Evolutionary conservation across 35 echinoderm and acorn worm species (phyloP), one percentile per base, ranked within the genome.

Genomic region (Eucidaris tribuloides): DNA sequence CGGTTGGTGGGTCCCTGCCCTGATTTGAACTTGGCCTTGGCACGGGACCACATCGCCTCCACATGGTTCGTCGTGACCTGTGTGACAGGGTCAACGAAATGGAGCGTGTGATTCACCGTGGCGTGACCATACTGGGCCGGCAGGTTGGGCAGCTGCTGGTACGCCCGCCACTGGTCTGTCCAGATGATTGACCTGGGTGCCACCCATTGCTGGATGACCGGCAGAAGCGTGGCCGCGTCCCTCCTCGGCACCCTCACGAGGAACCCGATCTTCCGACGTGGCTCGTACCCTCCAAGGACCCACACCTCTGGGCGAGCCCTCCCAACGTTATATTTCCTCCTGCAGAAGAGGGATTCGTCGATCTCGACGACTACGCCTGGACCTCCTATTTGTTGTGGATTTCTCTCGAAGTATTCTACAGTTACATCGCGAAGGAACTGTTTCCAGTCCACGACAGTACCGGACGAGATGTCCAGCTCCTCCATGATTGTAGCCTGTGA

Each of bases 91-190:
- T 85, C 72, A 3, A 91, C 80, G 35, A 84, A 91, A 42, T 91
- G 64, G 0, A 68, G 32, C 28, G 50, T 78, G 34, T 91, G 88
- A 49, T 91, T 91, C 1, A 85, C 88, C 7, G 81, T 85, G 0
- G 29, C 2, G 11, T 84, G 79, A 2, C 60, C 45, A 25, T 30
- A 61, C 22, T 45, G 41, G 1, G 45, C 66, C 20, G 58, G 77
- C 23, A 61, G 61, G 27, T 65, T 50, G 0, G 4, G 2, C 7
- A 83, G 40, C 1, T 24, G n/a, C 14, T 27, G 34, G 46, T 90
- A 83, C 6, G 80, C 45, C 14, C 40, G 29, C 87, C 87, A 83
- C 46, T 33, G 18, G 36, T 90, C 87, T 3, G 49, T 84, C 49
- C 82, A 80, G 28, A 90, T 78, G 65, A 83, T 66, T 45, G 60